Percentiles rank a stretch among this genome's conserved stretches.
Evolutionary conservation across 2,797 vertebrate species (phyloP).

Genomic region (Microhierax caerulescens): DNA sequence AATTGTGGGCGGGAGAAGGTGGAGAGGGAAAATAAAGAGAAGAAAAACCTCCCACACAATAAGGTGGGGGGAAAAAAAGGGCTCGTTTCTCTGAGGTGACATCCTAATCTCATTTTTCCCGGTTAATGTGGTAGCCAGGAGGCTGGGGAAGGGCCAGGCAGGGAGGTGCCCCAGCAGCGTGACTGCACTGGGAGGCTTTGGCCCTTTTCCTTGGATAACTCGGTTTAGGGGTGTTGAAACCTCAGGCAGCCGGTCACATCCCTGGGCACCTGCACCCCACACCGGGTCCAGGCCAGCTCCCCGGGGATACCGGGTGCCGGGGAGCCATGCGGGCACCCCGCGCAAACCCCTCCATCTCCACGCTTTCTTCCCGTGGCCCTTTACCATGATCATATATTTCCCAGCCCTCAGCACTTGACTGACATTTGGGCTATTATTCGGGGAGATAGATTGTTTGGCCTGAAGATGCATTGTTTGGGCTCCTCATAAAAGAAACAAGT

Average conservation of each 20-base stretch:
- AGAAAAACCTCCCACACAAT: background rate
- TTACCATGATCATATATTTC: conserved; percentile 43
- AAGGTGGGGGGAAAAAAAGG: background rate
- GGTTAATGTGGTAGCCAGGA: background rate
- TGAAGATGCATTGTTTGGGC: conserved; percentile 71
- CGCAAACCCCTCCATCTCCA: background rate
- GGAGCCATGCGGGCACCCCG: background rate
- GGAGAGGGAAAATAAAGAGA: background rate
- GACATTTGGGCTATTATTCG: conserved; percentile 35
- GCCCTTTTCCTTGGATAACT: conserved; percentile 4
- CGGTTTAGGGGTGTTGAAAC: conserved; percentile 6
- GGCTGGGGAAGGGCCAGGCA: background rate
- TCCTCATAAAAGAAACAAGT: conserved; percentile 72
- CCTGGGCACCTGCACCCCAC: background rate
- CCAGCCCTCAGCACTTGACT: conserved; percentile 36
- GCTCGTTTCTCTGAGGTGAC: background rate
- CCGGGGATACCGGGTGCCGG: background rate
- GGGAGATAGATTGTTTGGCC: conserved; percentile 62
- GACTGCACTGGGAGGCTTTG: background rate
- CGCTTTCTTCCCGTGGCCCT: background rate
- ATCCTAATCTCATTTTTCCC: conserved; percentile 11
- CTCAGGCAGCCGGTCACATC: conserved; percentile 55
- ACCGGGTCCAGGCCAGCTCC: background rate
- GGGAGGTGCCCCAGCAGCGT: background rate
- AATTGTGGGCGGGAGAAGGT: background rate